Percentiles rank a stretch among this genome's conserved stretches.
Conservation (phyloP, 2,113 vertebrate genomes). For the Catharus fuscescens region DNA sequence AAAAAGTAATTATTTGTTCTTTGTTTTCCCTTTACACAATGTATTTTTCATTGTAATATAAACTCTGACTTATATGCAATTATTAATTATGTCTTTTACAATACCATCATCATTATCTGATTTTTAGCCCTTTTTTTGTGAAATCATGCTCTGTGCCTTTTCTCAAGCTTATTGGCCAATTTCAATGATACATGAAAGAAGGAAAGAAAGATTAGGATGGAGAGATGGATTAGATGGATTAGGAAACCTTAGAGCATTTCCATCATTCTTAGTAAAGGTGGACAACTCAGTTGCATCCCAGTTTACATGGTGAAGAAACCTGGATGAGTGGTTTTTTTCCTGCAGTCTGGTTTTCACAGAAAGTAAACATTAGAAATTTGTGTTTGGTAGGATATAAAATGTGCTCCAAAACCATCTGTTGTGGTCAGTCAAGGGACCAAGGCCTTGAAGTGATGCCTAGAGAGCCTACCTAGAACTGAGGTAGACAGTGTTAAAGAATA, state of each 20-base stretch:
- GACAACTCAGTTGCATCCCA: neutral
- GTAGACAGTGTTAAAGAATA: too few species aligned
- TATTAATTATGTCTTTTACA: neutral
- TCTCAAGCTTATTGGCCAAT: neutral
- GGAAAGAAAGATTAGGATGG: neutral
- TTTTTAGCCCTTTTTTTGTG: neutral
- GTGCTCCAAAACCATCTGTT: neutral
- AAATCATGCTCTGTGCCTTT: neutral
- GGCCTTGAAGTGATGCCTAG: neutral
- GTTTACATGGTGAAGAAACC: neutral
- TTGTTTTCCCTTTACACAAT: neutral
- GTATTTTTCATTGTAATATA: neutral
- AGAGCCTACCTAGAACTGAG: too few species aligned
- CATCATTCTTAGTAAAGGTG: neutral
- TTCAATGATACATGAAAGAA: neutral
- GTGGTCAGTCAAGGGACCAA: neutral
- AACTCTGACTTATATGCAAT: neutral
- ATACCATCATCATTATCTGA: neutral
- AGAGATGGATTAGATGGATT: neutral
- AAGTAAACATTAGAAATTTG: neutral
- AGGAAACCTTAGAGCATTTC: neutral
- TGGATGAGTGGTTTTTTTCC: neutral
- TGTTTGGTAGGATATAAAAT: neutral
- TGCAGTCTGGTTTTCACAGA: neutral
- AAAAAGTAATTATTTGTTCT: neutral